Evolutionary conservation across 2,113 vertebrate species (phyloP).

Genomic region (Choloepus hoffmanni): DNA sequence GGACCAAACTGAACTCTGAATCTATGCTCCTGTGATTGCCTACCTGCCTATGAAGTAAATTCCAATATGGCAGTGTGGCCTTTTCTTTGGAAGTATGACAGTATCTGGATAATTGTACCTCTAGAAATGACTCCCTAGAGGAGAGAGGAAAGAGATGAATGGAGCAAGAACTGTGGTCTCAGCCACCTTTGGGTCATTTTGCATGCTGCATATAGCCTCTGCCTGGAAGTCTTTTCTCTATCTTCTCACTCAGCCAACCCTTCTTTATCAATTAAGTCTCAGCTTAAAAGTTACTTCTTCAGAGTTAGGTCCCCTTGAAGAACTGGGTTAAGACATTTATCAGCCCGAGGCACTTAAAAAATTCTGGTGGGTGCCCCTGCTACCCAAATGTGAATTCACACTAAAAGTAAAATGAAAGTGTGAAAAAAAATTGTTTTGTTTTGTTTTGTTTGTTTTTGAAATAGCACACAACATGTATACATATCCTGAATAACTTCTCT

Average conservation of each 20-base stretch:
- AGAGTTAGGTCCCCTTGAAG: background rate
- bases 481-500: conserved; percentile 16
- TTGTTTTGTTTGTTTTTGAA: background rate
- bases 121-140: background rate
- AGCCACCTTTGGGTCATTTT: background rate
- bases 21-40: background rate
- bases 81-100: background rate
- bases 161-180: background rate
- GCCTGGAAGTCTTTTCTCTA: background rate
- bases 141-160: background rate
- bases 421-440: background rate
- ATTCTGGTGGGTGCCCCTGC: background rate
- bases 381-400: conserved; percentile 9
- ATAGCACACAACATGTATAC: background rate
- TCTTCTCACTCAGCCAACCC: background rate
- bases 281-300: conserved; percentile 37
- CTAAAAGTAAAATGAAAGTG: background rate
- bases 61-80: background rate
- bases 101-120: background rate
- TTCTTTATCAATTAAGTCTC: conserved; percentile 11
- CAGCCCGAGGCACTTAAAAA: background rate
- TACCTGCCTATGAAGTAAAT: background rate
- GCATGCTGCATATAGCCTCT: background rate
- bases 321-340: background rate
- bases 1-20: background rate